These are phyloP conservation scores for Oreochromis aureus DNA, from an alignment of 2,113 vertebrate genomes.

Conservation along the genomic window DNA sequence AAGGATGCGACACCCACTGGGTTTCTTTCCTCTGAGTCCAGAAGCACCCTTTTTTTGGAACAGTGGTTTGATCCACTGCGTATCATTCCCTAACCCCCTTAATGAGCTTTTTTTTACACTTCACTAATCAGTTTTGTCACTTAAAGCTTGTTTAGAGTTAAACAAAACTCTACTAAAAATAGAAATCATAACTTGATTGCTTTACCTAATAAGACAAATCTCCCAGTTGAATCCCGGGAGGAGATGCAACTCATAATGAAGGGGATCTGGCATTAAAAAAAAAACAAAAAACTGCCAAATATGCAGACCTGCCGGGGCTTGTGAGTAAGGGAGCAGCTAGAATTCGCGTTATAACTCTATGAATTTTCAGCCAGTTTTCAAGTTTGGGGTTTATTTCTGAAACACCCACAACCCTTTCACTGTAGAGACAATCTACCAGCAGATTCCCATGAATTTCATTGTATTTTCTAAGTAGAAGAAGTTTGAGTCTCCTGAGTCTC, in stretches of 20 bases:
- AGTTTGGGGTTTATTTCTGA: background rate
- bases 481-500: background rate
- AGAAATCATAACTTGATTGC: background rate
- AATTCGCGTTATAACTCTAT: background rate
- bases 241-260: rapidly evolving
- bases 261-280: background rate
- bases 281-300: background rate
- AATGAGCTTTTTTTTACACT: background rate
- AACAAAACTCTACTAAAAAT: background rate
- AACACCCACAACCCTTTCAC: background rate
- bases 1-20: background rate
- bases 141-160: background rate
- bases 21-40: background rate
- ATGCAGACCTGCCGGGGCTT: background rate
- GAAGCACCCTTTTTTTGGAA: background rate
- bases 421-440: background rate
- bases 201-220: background rate
- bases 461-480: background rate
- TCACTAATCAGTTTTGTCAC: background rate
- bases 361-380: background rate
- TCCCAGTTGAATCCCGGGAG: background rate
- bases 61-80: background rate
- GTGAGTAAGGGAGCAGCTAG: background rate
- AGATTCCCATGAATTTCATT: background rate
- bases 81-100: background rate